Percentiles rank a stretch among this genome's conserved stretches.
These are phyloP conservation scores for Ametastegia equiseti DNA, from an alignment of 2,888 invertebrate species.

Conservation along the genomic window DNA sequence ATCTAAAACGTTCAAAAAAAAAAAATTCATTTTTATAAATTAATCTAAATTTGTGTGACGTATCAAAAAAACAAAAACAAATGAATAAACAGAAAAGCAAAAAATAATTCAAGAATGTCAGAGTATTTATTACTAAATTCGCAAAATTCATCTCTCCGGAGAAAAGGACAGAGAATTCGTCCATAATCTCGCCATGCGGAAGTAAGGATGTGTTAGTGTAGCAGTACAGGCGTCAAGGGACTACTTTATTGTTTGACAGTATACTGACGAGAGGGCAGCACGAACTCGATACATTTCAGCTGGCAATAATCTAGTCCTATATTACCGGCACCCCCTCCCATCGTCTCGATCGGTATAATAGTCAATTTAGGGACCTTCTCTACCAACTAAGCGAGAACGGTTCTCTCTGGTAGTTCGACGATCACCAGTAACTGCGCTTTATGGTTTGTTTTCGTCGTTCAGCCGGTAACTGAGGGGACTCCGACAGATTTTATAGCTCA, in stretches of 20 bases:
- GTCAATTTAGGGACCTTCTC: constrained; percentile 64
- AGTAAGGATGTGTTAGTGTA: constrained; percentile 53
- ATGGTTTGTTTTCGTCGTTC: constrained; percentile 73
- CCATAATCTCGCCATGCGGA: not conserved
- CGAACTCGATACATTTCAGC: constrained; percentile 57
- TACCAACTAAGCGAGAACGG: constrained; percentile 68
- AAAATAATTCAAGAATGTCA: not conserved
- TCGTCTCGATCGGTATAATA: constrained; percentile 63
- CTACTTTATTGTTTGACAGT: constrained; percentile 63
- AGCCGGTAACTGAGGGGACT: constrained; percentile 49
- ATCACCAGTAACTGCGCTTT: constrained; percentile 72
- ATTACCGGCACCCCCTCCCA: constrained; percentile 66
- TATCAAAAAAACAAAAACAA: not conserved
- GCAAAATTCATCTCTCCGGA: too few relatives aligned
- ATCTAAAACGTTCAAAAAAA: not conserved
- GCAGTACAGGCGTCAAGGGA: constrained; percentile 59
- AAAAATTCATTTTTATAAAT: too few relatives aligned
- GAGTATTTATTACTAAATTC: not conserved
- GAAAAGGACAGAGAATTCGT: not conserved
- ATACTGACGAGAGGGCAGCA: constrained; percentile 69
- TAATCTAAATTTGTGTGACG: too few relatives aligned
- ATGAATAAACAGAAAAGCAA: not conserved
- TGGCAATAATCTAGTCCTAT: constrained; percentile 61
- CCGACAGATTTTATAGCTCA: not conserved
- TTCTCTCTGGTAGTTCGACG: constrained; percentile 71